Evolutionary conservation across 1,140 invertebrate genomes (phyloP), one percentile per base, ranked within the genome.

Genomic region (Apis laboriosa): DNA sequence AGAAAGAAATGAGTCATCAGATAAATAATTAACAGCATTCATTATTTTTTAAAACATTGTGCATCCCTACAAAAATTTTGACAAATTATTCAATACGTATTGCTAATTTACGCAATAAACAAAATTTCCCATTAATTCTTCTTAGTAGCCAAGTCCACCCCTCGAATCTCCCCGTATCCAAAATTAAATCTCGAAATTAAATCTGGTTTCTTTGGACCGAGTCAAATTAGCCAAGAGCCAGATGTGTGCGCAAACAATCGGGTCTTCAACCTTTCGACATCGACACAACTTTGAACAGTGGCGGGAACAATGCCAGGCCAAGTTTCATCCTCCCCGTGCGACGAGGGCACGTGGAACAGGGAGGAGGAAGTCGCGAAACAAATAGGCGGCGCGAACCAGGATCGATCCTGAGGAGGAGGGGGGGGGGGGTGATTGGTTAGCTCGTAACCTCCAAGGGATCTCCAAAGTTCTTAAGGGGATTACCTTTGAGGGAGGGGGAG

Each of bases 271-370:
- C 28, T 75, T 75, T 56, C 43, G 66, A 55, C 55, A 68, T 56
- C 43, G 66, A 55, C 55, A 43, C 9, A 63, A 77, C 63, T 49
- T 83, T 28, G 19, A 34, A 34, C 28, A 53, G 9, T 67, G 53
- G 49, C 68, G 77, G 76, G 77, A 84, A 79, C 82, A 84, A 74
- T 84, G 82, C 82, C 77, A 79, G 60, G 9, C 64, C 64, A 70
- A 73, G 58, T 83, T 68, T 51, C 66, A 56, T 56, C 56, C 61
- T 9, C n/a, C 28, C 0, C 4, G 9, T 1, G 61, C 7, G n/a
- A 11, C 12, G 67, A 9, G 28, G 63, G 55, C 56, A 60, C 43
- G 55, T n/a, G 9, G 75, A n/a, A 67, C 24, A 24, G 28, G 64
- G 76, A 24, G 64, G 76, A 24, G 77, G 58, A 72, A 77, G 19